Conservation (phyloP, 2,888 invertebrate species). For the Microdon myrmicae region DNA sequence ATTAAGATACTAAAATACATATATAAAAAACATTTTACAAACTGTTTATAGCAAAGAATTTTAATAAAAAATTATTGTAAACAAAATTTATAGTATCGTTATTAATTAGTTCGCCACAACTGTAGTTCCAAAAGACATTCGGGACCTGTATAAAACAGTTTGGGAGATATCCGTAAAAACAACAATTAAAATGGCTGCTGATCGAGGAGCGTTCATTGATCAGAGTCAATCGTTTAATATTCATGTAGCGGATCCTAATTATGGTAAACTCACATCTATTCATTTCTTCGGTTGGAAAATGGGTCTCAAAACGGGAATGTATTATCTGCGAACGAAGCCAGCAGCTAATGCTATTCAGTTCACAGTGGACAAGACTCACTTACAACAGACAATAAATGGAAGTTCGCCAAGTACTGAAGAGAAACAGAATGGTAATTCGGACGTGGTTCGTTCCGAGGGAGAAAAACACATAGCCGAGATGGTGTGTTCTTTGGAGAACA, state of each 20-base stretch:
- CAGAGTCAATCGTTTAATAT: slow-evolving; percentile 96
- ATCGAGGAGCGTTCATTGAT: slow-evolving; percentile 94
- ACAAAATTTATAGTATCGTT: no score
- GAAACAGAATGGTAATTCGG: slow-evolving; percentile 7
- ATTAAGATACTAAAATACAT: no score
- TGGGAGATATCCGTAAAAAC: slow-evolving; percentile 94
- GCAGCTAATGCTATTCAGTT: slow-evolving; percentile 94
- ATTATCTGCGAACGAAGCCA: slow-evolving; percentile 91
- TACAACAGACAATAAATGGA: slow-evolving; percentile 60
- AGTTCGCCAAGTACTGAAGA: slow-evolving; percentile 14
- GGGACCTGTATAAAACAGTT: slow-evolving; percentile 88
- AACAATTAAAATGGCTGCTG: slow-evolving; percentile 92
- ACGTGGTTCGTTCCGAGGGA: not conserved
- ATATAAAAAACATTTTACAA: no score
- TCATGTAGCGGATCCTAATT: slow-evolving; percentile 91
- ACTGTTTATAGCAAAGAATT: no score
- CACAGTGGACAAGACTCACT: slow-evolving; percentile 82
- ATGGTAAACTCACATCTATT: slow-evolving; percentile 91
- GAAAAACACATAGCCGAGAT: slow-evolving; percentile 66
- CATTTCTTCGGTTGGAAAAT: slow-evolving; percentile 95
- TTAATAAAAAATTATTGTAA: no score
- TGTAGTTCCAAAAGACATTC: slow-evolving; percentile 85
- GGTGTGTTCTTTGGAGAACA: slow-evolving; percentile 83
- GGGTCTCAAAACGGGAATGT: slow-evolving; percentile 98
- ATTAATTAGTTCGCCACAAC: no score